Percentiles rank a stretch among this genome's conserved stretches.
Conservation (phyloP, 1,140 invertebrate species). For the Muscidifurax raptorellus region DNA sequence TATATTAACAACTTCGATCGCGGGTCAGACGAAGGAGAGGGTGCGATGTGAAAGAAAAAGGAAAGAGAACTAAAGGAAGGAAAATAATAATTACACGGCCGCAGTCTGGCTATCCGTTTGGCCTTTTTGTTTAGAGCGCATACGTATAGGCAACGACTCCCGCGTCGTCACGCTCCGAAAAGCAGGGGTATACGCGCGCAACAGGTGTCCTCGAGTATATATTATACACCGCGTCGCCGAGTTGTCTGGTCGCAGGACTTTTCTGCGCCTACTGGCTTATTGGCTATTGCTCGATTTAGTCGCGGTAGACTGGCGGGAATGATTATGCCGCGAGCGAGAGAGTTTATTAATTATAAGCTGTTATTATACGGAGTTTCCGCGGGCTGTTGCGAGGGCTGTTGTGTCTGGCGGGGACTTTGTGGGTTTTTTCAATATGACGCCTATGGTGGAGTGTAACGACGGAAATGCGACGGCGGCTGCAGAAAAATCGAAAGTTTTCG, state of each 20-base stretch:
- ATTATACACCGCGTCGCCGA: slow-evolving; percentile 16
- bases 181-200: slow-evolving; percentile 49
- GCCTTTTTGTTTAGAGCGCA: neutral
- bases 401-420: too few relatives aligned
- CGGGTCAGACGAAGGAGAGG: slow-evolving; percentile 15
- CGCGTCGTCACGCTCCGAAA: slow-evolving; percentile 63
- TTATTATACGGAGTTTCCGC: too few relatives aligned
- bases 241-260: slow-evolving; percentile 36
- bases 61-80: neutral
- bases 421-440: too few relatives aligned
- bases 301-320: too few relatives aligned
- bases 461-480: too few relatives aligned
- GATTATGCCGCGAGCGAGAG: too few relatives aligned
- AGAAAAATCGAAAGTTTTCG: neutral
- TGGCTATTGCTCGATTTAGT: neutral
- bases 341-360: too few relatives aligned
- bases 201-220: slow-evolving; percentile 49
- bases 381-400: too few relatives aligned
- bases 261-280: neutral
- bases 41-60: neutral
- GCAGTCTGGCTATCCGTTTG: neutral
- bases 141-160: too few relatives aligned
- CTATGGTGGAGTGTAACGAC: too few relatives aligned
- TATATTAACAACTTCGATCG: neutral
- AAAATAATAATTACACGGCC: neutral